Evolutionary conservation across 2,113 vertebrate species (phyloP).

Genomic region (Melanostigma gelatinosum): DNA sequence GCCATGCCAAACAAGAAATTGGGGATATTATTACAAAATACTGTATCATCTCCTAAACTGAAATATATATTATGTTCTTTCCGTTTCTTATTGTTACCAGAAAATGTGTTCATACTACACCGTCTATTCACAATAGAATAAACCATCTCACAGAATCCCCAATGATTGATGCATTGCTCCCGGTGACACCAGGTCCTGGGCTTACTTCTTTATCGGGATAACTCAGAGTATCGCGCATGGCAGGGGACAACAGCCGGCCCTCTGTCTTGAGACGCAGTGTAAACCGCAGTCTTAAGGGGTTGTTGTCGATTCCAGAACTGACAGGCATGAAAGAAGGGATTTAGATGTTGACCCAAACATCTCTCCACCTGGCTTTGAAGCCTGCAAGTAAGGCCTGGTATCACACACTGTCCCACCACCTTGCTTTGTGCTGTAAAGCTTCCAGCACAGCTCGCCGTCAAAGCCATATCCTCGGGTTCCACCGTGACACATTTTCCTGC

Average conservation of each 20-base stretch:
- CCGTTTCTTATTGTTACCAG: neutral
- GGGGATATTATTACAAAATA: neutral
- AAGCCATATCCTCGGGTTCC: constrained; percentile 41
- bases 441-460: constrained; percentile 42
- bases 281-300: constrained; percentile 48
- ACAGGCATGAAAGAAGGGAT: constrained; percentile 70
- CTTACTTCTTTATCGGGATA: constrained; percentile 62
- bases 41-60: neutral
- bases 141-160: constrained; percentile 19
- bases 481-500: constrained; percentile 61
- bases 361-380: constrained; percentile 67
- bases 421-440: constrained; percentile 50
- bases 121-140: constrained; percentile 42
- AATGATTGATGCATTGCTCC: constrained; percentile 22
- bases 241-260: constrained; percentile 31
- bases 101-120: constrained; percentile 8
- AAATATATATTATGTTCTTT: neutral
- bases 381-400: constrained; percentile 45
- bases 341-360: constrained; percentile 70
- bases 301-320: constrained; percentile 60
- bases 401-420: constrained; percentile 54
- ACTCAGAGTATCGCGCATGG: constrained; percentile 43
- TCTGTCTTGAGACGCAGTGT: constrained; percentile 39
- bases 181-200: constrained; percentile 43
- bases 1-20: neutral